Base-by-base conservation (phyloP, 2,113 vertebrate genomes). In the Tragelaphus imberbis region DNA sequence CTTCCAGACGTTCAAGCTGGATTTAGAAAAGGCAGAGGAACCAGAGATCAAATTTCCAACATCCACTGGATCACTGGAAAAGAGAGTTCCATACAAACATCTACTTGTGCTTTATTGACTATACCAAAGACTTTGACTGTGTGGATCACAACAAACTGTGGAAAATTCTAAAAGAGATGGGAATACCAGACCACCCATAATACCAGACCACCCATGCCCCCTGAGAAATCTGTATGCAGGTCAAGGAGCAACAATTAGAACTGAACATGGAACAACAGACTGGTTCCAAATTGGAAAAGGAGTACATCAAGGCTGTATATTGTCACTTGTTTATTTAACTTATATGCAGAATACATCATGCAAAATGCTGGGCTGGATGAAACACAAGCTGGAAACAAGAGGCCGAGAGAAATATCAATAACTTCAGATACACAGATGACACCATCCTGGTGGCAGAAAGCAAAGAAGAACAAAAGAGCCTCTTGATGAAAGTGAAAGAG, bases 11-110 rank as follows among this genome's bases (percentile, higher is more conserved):
- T n/a, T 68, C 65, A 68, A 68, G 33, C 33, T n/a, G 65, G 65
- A n/a, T 68, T 68, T 68, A 19, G 65, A n/a, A n/a, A 68, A 68
- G 33, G 33, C 65, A 68, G 33, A 68, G 16, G 33, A 68, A n/a
- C 16, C 33, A 68, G 33, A 68, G 17, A 68, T 19, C 33, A 68
- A 68, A 68, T 68, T 19, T 4, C 33, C 33, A 19, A 19, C 33
- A 68, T 19, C 4, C 2, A 1, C 0, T n/a, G 65, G 33, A n/a
- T n/a, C 65, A n/a, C 15, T 33, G 30, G 33, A 68, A 68, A 68
- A 68, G 8, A 68, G 65, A 36, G 2, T 68, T 68, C 65, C 65
- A 68, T 2, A 68, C 2, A 68, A 68, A 19, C 16, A 68, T 36
- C 8, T 33, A 16, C 0, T 65, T 65, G 30, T 68, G 65, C 65